phyloP scores from a whole-genome alignment of 2,797 vertebrate genomes.

The Holocentrus rufus region DNA sequence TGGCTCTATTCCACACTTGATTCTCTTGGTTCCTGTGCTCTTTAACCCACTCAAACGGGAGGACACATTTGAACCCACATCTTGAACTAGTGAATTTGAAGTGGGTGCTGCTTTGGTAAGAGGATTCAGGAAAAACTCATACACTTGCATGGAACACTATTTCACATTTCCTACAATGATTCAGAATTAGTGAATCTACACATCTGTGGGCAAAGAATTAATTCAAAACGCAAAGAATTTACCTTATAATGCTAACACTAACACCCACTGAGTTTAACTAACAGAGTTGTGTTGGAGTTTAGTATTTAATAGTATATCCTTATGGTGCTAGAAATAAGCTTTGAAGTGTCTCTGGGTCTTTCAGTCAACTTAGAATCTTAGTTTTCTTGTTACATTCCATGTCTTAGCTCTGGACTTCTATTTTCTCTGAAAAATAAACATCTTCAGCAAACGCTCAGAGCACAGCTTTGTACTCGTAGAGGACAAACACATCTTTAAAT shows the following conservation, averaged over 20 bases:
- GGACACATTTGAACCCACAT: background rate
- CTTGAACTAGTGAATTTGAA: background rate
- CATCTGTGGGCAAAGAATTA: background rate
- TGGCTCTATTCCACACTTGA: background rate
- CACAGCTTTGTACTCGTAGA: background rate
- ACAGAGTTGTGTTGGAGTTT: no score
- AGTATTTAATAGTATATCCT: background rate
- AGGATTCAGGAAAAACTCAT: no score
- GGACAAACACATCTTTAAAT: background rate
- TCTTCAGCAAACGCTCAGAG: background rate
- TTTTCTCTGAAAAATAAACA: slow-evolving; percentile 1
- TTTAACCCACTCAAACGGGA: background rate
- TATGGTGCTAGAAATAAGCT: background rate
- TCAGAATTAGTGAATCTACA: background rate
- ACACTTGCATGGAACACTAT: background rate
- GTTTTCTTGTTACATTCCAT: background rate
- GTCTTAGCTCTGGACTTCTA: background rate
- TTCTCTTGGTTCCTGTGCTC: background rate
- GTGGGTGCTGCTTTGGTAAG: no score
- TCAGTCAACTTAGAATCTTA: background rate
- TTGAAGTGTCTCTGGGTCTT: background rate
- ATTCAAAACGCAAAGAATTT: background rate
- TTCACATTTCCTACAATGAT: background rate
- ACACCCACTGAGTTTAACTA: background rate
- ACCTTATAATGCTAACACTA: background rate